Conservation (phyloP, 2,113 vertebrate genomes). For the Phylloscopus trochilus region DNA sequence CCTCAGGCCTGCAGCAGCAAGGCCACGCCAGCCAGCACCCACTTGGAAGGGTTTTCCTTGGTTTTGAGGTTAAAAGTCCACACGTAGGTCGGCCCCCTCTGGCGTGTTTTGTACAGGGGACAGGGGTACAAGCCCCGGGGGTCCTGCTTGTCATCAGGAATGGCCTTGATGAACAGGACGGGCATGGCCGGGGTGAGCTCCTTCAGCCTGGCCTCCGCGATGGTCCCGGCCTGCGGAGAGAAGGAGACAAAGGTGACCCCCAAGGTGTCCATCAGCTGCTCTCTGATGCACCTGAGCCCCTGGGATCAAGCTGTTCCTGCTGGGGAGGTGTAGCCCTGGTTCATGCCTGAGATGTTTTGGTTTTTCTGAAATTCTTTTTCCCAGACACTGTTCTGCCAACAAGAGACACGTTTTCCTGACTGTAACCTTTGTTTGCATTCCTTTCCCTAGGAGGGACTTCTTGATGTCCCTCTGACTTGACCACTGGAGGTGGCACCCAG, state of each 20-base stretch:
- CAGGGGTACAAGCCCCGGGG: conserved; percentile 79
- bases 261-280: background rate
- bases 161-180: conserved; percentile 86
- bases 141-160: conserved; percentile 87
- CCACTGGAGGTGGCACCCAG: background rate
- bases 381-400: no score
- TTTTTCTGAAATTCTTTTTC: no score
- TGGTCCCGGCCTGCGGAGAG: conserved; percentile 76
- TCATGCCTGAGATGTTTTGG: no score
- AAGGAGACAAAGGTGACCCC: background rate
- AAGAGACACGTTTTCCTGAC: no score
- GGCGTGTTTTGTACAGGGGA: conserved; percentile 89
- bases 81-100: conserved; percentile 88
- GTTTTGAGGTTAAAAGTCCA: conserved; percentile 96
- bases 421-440: no score
- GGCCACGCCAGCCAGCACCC: conserved; percentile 91
- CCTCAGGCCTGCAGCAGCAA: conserved; percentile 85
- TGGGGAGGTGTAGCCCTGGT: background rate
- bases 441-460: no score
- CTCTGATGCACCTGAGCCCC: rapidly evolving
- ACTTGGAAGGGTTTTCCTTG: conserved; percentile 88
- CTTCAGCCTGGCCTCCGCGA: conserved; percentile 85
- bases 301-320: rapidly evolving
- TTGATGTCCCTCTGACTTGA: no score
- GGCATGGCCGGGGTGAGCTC: conserved; percentile 90